Conservation (phyloP, 1,140 invertebrate genomes). For the Pseudoatta argentina region DNA sequence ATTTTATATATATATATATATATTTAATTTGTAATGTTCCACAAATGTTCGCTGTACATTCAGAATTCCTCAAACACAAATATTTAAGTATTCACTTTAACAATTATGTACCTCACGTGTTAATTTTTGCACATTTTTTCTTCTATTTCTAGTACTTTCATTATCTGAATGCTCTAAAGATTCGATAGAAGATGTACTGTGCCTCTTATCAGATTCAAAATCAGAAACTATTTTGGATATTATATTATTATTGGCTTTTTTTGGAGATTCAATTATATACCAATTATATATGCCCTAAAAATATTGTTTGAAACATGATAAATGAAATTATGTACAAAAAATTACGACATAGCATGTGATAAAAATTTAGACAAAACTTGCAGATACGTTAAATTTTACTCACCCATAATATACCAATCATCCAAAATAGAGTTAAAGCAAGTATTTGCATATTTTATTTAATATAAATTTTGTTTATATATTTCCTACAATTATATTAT, state of each 20-base stretch:
- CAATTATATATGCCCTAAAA: constrained; percentile 57
- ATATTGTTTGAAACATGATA: constrained; percentile 14
- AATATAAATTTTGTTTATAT: constrained; percentile 12
- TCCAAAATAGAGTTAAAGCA: constrained; percentile 69
- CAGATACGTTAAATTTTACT: constrained; percentile 31
- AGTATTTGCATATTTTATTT: constrained; percentile 35
- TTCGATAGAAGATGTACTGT: constrained; percentile 75
- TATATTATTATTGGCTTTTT: not conserved
- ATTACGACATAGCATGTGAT: not conserved
- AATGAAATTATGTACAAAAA: not conserved
- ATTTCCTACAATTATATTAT: not conserved
- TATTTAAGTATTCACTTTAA: not conserved
- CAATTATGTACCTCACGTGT: constrained; percentile 50
- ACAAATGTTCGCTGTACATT: not conserved
- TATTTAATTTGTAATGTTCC: not conserved
- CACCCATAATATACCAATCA: constrained; percentile 70
- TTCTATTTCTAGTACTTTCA: constrained; percentile 56
- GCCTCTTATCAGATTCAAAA: constrained; percentile 55
- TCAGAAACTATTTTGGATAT: constrained; percentile 60
- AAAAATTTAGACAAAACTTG: constrained; percentile 8
- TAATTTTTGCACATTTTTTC: constrained; percentile 24
- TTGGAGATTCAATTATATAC: constrained; percentile 4
- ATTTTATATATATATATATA: too few species aligned
- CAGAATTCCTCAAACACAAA: not conserved
- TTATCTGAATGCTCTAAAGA: constrained; percentile 72